Percentiles rank a stretch among this genome's conserved stretches.
Conservation (phyloP, 2,888 invertebrate species). For the Dasysyrphus albostriatus region DNA sequence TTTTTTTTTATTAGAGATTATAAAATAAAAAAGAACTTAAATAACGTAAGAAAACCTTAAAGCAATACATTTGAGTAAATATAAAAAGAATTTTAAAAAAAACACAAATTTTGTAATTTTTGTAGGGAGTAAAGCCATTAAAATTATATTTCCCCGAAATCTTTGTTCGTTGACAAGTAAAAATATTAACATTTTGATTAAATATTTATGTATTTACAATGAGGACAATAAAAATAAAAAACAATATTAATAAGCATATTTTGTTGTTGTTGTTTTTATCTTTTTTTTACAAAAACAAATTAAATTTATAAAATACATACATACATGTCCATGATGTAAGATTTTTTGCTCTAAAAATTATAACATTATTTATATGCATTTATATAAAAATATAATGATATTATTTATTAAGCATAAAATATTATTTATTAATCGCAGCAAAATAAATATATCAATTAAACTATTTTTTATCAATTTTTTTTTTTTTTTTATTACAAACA, state of each 20-base stretch:
- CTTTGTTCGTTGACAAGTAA: slow-evolving; percentile 62
- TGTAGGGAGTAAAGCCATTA: slow-evolving; percentile 3
- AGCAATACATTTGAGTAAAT: slow-evolving; percentile 64
- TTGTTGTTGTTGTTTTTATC: not conserved
- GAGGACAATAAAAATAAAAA: slow-evolving; percentile 31
- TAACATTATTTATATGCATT: slow-evolving; percentile 78
- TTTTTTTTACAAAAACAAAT: too few relatives aligned
- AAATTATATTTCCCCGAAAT: slow-evolving; percentile 35
- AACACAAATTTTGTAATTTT: slow-evolving; percentile 34
- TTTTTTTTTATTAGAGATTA: slow-evolving; percentile 35
- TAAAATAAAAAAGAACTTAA: slow-evolving; percentile 60
- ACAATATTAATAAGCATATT: not conserved
- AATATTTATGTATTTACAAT: slow-evolving; percentile 58
- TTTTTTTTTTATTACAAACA: slow-evolving; percentile 9
- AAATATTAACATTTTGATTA: slow-evolving; percentile 30
- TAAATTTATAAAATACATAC: not conserved
- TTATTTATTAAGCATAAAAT: slow-evolving; percentile 49
- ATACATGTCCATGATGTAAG: not conserved
- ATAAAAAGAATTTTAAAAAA: slow-evolving; percentile 26
- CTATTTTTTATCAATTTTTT: slow-evolving; percentile 23
- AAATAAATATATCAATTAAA: slow-evolving; percentile 72
- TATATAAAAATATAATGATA: slow-evolving; percentile 76
- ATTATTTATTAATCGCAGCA: slow-evolving; percentile 61
- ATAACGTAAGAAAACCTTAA: slow-evolving; percentile 18
- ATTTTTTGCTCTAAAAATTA: slow-evolving; percentile 48